A percentile compares a stretch with the other conserved stretches of the same genome.
These are phyloP conservation scores for Campylorhamphus procurvoides DNA, from an alignment of 2,113 vertebrate species.

Conservation along the genomic window DNA sequence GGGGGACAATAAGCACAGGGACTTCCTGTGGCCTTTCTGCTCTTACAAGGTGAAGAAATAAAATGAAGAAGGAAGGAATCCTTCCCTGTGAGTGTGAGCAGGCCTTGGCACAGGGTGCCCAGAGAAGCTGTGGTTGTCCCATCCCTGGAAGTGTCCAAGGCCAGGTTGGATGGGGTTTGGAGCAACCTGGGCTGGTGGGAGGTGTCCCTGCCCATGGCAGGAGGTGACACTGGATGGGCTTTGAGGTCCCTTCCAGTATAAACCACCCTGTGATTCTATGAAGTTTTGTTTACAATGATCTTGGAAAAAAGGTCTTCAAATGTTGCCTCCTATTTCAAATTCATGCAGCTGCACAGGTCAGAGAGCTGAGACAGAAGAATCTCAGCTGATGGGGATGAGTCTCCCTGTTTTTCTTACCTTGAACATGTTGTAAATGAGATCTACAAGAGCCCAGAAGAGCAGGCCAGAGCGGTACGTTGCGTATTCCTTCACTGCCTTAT, in stretches of 20 bases:
- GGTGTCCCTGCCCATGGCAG: not conserved
- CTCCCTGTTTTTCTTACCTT: conserved; percentile 76
- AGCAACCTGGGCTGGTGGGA: not conserved
- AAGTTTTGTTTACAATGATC: not conserved
- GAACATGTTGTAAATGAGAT: conserved; percentile 97
- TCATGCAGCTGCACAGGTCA: accelerated
- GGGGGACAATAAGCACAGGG: not conserved
- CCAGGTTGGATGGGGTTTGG: accelerated
- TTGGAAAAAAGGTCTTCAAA: not conserved
- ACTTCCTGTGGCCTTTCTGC: not conserved
- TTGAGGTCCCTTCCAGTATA: not conserved
- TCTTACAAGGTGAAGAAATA: not conserved
- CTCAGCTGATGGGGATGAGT: not conserved
- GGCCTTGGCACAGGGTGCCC: not conserved
- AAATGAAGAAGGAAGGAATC: not conserved
- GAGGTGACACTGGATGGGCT: accelerated
- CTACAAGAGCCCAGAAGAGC: conserved; percentile 97
- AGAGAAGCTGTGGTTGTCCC: not conserved
- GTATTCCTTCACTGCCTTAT: conserved; percentile 92
- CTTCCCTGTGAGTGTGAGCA: accelerated
- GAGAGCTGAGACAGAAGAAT: not conserved
- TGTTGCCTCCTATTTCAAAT: not conserved
- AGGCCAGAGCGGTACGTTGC: conserved; percentile 92
- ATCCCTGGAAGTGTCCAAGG: not conserved
- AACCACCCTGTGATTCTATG: not conserved